These are phyloP conservation scores for Vultur gryphus DNA, from an alignment of 2,797 vertebrate genomes.

Conservation along the genomic window DNA sequence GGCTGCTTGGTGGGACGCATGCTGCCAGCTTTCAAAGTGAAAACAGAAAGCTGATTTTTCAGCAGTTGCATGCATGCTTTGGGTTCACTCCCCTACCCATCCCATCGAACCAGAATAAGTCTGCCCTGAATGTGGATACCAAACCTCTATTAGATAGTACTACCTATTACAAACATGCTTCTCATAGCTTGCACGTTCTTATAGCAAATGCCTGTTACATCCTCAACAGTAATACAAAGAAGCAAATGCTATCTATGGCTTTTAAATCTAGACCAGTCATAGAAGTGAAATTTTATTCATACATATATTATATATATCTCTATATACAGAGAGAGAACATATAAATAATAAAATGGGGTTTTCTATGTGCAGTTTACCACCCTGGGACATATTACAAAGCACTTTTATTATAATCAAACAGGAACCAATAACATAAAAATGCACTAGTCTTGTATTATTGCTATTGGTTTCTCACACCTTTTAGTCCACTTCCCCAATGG, in stretches of 20 bases:
- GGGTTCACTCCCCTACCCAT: background rate
- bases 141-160: background rate
- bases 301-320: background rate
- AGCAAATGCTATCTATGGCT: background rate
- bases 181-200: background rate
- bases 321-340: background rate
- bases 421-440: background rate
- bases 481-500: background rate
- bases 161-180: background rate
- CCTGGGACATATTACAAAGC: background rate
- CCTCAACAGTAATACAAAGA: background rate
- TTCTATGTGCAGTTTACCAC: background rate
- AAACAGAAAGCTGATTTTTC: background rate
- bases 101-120: no score
- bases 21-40: background rate
- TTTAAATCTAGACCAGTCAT: background rate
- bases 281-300: background rate
- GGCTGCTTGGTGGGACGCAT: background rate
- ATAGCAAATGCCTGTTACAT: background rate
- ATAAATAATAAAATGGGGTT: background rate
- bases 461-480: background rate
- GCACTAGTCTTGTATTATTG: background rate
- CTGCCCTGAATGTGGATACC: background rate
- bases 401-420: background rate
- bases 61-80: background rate